Conservation (phyloP, 2,888 invertebrate genomes). For the Anticlea derivata region DNA sequence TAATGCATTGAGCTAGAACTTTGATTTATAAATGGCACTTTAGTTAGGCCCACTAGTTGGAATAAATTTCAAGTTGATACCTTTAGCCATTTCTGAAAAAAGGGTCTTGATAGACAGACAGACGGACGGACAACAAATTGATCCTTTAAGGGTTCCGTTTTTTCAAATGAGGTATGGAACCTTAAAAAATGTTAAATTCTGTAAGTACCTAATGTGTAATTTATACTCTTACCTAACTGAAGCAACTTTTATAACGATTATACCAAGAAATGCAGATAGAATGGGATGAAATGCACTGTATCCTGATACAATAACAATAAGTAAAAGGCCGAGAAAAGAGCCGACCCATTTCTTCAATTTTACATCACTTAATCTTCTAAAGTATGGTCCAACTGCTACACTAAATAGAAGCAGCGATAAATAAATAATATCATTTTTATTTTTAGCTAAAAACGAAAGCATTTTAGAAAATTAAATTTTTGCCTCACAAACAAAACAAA, state of each 20-base stretch:
- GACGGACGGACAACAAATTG: too few species aligned
- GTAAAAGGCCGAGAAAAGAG: conserved; percentile 67
- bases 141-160: too few species aligned
- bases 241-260: conserved; percentile 63
- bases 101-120: too few species aligned
- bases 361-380: conserved; percentile 75
- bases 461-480: conserved; percentile 38
- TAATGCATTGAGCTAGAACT: too few species aligned
- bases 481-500: neutral
- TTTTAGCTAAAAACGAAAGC: conserved; percentile 81
- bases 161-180: too few species aligned
- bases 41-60: too few species aligned
- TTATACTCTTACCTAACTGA: conserved; percentile 62
- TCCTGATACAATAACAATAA: conserved; percentile 70
- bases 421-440: conserved; percentile 90
- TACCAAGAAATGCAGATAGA: conserved; percentile 61
- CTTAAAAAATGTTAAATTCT: too few species aligned
- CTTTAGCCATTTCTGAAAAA: too few species aligned
- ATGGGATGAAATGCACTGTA: conserved; percentile 69
- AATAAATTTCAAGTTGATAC: too few species aligned
- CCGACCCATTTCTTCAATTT: conserved; percentile 81
- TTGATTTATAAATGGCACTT: too few species aligned
- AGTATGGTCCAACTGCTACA: conserved; percentile 87
- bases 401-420: conserved; percentile 86
- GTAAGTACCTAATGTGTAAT: too few species aligned